Percentiles rank a stretch among this genome's conserved stretches.
These are phyloP conservation scores for Trematomus loennbergii DNA, from an alignment of 2,113 vertebrate genomes.

Conservation along the genomic window DNA sequence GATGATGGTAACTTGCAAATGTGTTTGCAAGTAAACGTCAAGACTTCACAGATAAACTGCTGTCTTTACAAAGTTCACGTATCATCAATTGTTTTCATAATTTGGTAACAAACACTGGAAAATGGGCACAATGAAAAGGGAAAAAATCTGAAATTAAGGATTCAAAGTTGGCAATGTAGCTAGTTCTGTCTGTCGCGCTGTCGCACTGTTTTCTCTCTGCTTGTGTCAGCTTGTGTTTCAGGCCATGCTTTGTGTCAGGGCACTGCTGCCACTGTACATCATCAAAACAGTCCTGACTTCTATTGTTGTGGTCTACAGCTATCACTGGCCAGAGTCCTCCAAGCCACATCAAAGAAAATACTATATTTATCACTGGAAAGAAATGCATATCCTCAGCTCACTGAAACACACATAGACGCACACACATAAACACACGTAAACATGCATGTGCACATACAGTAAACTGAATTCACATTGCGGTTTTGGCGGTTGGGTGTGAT, in stretches of 20 bases:
- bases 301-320: constrained; percentile 63
- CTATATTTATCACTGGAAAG: constrained; percentile 44
- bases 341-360: constrained; percentile 57
- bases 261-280: constrained; percentile 67
- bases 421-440: constrained; percentile 5
- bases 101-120: constrained; percentile 22
- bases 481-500: constrained; percentile 47
- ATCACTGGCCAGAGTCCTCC: constrained; percentile 43
- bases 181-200: constrained; percentile 17
- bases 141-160: background rate
- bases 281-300: constrained; percentile 38
- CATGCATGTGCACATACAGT: constrained; percentile 15
- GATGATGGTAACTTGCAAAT: background rate
- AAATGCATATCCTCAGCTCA: constrained; percentile 30
- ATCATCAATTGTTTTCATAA: constrained; percentile 31
- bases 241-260: constrained; percentile 28
- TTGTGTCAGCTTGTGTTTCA: constrained; percentile 45
- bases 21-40: background rate
- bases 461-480: constrained; percentile 27
- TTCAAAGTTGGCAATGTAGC: background rate
- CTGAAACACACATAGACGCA: constrained; percentile 24
- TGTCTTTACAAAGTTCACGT: constrained; percentile 21
- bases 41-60: constrained; percentile 34
- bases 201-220: constrained; percentile 14
- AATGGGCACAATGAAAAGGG: background rate